Evolutionary conservation across 1,140 invertebrate species (phyloP).

Genomic region (Drosophila simulans): DNA sequence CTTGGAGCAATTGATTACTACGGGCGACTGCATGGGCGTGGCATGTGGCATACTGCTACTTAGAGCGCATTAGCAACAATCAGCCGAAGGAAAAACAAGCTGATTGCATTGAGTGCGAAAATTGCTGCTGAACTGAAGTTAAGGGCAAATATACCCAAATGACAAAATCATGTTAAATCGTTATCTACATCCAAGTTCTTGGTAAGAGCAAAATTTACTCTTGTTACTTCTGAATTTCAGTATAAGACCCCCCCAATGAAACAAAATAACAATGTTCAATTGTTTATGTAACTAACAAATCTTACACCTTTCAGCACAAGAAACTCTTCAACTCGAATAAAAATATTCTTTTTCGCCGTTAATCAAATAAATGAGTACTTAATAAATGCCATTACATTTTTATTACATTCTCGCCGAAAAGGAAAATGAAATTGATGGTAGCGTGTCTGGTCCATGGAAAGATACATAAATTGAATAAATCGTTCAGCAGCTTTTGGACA

Average conservation of each 20-base stretch:
- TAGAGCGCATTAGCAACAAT: conserved; percentile 66
- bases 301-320: not conserved
- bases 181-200: too few relatives aligned
- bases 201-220: too few relatives aligned
- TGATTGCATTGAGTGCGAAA: conserved; percentile 67
- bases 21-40: conserved; percentile 52
- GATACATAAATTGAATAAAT: conserved; percentile 62
- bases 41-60: conserved; percentile 42
- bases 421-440: conserved; percentile 11
- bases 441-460: conserved; percentile 1
- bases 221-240: too few relatives aligned
- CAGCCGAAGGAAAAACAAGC: conserved; percentile 29
- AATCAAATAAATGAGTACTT: conserved; percentile 78
- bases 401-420: conserved; percentile 49
- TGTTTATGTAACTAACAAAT: conserved; percentile 9
- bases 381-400: conserved; percentile 75
- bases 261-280: too few relatives aligned
- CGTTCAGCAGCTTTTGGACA: conserved; percentile 15
- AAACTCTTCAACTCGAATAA: conserved; percentile 59
- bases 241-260: too few relatives aligned
- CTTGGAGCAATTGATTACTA: conserved; percentile 73
- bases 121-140: conserved; percentile 61
- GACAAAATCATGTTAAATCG: conserved; percentile 3
- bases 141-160: conserved; percentile 54
- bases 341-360: conserved; percentile 45